Evolutionary conservation across 2,888 invertebrate species (phyloP).

Genomic region (Pollenia griseotomentosa): DNA sequence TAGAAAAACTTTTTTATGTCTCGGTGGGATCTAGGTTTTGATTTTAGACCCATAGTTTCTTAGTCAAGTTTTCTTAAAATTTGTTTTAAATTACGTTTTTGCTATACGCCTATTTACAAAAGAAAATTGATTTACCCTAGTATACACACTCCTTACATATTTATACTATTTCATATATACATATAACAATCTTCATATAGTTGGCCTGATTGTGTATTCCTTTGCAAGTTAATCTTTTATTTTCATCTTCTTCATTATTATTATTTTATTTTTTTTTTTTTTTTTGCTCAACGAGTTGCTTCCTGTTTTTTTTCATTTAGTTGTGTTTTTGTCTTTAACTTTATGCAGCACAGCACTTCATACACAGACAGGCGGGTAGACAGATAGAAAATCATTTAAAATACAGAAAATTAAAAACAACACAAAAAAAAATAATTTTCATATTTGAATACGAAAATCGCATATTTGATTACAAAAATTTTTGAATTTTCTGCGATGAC

Average conservation of each 20-base stretch:
- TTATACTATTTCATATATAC: background rate
- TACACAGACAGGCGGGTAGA: background rate
- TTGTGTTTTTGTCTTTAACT: background rate
- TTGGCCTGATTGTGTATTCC: slow-evolving; percentile 34
- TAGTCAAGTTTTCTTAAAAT: too few relatives aligned
- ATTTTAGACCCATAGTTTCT: too few relatives aligned
- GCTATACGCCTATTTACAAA: too few relatives aligned
- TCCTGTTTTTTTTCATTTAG: slow-evolving; percentile 24
- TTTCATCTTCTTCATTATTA: background rate
- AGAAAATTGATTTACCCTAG: too few relatives aligned
- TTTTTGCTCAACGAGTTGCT: slow-evolving; percentile 49
- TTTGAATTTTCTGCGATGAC: too few relatives aligned
- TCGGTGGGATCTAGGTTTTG: too few relatives aligned
- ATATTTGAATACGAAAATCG: too few relatives aligned
- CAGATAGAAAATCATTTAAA: too few relatives aligned
- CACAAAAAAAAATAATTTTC: too few relatives aligned
- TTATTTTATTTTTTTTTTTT: slow-evolving; percentile 1
- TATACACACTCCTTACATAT: background rate
- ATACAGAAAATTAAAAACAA: background rate
- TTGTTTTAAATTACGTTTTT: too few relatives aligned
- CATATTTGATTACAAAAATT: too few relatives aligned
- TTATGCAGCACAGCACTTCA: background rate
- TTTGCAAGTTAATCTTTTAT: slow-evolving; percentile 8
- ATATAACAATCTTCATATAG: background rate
- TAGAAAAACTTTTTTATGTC: too few relatives aligned